Evolutionary conservation across 2,797 vertebrate species (phyloP), one percentile per base, ranked within the genome.

Genomic region (Intellagama lesueurii): DNA sequence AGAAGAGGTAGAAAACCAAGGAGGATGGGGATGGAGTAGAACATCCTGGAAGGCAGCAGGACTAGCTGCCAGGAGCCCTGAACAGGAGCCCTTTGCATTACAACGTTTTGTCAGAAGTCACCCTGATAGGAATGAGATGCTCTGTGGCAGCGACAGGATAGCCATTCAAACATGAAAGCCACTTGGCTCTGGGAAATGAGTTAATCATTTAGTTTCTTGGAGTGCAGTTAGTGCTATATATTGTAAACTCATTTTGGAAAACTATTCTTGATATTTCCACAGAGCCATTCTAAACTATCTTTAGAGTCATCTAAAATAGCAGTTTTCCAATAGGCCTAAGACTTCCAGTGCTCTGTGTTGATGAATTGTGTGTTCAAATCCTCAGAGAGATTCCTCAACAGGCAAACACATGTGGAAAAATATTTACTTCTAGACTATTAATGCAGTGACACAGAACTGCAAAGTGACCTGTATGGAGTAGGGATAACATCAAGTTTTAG

Each of bases 181-280:
- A n/a, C 49, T 66, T 52, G 2, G 44, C 70, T 5, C 5, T 68
- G 86, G 40, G 84, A 64, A 6, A 83, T 28, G 52, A 81, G 26
- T 85, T 81, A 40, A 26, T 85, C 60, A 11, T 82, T 52, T 35
- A 68, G 40, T 4, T 2, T 40, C 24, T 32, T 35, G 17, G 66
- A 40, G 22, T 24, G 28, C 35, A 47, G 1, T 68, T 64, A 69
- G 7, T 66, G 35, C 16, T 85, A 68, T 32, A 40, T 88, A 26
- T 52, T 2, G 72, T 81, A 24, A 78, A 80, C 2, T 60, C 47
- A 35, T 78, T 83, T 68, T 76, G 32, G 88, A 92, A 92, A 90
- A 78, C 19, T 47, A 14, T 32, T 35, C 56, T 9, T 22, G 79
- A 7, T 7, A 14, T 82, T 82, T 66, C 22, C 30, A 19, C 3